phyloP scores from a whole-genome alignment of 2,113 vertebrate genomes.

The Cervus canadensis region DNA sequence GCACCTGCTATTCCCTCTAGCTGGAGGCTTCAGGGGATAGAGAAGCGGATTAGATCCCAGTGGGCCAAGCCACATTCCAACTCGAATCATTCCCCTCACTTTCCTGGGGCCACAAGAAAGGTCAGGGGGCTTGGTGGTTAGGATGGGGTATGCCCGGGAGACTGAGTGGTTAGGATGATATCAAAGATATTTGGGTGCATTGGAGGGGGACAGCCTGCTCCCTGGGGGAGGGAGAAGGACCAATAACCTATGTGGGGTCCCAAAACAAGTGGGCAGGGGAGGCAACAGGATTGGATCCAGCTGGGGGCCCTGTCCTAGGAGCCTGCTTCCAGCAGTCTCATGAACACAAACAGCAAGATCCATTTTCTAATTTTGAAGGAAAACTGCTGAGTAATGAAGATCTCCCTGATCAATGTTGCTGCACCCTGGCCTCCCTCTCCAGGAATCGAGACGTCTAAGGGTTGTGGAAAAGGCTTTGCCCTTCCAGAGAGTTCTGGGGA shows the following conservation, averaged over 20 bases:
- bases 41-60: too few relatives aligned
- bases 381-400: neutral
- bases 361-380: neutral
- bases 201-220: neutral
- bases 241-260: neutral
- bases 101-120: neutral
- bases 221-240: neutral
- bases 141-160: neutral
- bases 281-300: neutral
- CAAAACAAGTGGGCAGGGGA: neutral
- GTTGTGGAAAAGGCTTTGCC: neutral
- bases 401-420: neutral
- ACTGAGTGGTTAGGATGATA: neutral
- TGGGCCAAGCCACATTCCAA: fast-evolving
- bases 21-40: neutral
- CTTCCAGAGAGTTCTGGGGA: neutral
- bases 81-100: fast-evolving
- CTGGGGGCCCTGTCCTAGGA: neutral
- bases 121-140: neutral
- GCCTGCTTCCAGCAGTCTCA: neutral
- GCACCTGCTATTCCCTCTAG: neutral
- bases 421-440: neutral
- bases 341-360: neutral
- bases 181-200: neutral
- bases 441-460: neutral